Percentiles rank a stretch among this genome's conserved stretches.
phyloP scores from a whole-genome alignment of 2,888 invertebrate genomes.

The Pandemis heparana region DNA sequence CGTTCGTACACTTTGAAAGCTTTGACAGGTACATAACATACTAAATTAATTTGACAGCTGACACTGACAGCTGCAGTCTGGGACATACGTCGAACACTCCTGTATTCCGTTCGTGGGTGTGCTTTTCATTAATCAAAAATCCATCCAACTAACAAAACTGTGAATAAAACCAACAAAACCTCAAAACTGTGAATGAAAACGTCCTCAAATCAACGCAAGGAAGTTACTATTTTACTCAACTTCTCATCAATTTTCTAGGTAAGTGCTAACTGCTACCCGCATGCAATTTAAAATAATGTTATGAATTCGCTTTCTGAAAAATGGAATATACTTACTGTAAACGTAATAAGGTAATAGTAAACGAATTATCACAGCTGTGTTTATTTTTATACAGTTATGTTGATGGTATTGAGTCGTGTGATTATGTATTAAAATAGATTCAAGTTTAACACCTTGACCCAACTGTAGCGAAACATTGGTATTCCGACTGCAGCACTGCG shows the following conservation, averaged over 20 bases:
- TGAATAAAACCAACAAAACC: conserved; percentile 41
- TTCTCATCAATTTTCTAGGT: conserved; percentile 58
- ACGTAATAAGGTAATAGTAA: conserved; percentile 43
- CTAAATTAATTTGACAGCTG: conserved; percentile 37
- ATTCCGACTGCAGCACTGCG: conserved; percentile 60
- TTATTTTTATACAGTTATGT: conserved; percentile 19
- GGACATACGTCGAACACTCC: conserved; percentile 53
- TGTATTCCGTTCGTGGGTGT: conserved; percentile 72
- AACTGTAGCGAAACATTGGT: conserved; percentile 57
- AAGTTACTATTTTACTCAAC: conserved; percentile 52
- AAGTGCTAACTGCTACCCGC: conserved; percentile 54
- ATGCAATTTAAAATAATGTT: conserved; percentile 44
- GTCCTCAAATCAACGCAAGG: conserved; percentile 42
- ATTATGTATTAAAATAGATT: conserved; percentile 43
- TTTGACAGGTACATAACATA: conserved; percentile 3
- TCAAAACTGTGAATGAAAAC: conserved; percentile 53
- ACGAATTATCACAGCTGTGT: conserved; percentile 18
- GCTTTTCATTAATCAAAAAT: conserved; percentile 52
- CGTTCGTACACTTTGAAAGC: conserved; percentile 46
- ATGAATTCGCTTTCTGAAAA: conserved; percentile 47
- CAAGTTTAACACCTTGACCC: conserved; percentile 68
- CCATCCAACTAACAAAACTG: conserved; percentile 44
- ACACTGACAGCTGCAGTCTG: conserved; percentile 50
- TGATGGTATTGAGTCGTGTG: conserved; percentile 18
- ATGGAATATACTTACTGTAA: conserved; percentile 56